Evolutionary conservation across 2,113 vertebrate genomes (phyloP).

Genomic region (Petaurus breviceps): DNA sequence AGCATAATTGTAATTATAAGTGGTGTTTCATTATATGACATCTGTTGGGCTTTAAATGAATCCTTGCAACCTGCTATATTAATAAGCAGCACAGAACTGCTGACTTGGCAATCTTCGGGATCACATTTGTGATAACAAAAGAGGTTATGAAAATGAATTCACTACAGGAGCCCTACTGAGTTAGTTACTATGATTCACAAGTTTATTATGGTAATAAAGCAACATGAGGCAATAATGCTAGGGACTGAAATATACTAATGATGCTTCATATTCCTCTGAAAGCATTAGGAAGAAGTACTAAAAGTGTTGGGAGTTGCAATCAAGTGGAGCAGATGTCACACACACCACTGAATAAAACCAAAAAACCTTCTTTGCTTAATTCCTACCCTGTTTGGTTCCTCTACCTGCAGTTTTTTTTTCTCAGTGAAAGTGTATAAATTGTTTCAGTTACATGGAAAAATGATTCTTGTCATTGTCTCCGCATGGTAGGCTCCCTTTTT

Average conservation of each 20-base stretch:
- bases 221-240: constrained; percentile 81
- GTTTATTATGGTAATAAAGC: constrained; percentile 88
- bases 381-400: constrained; percentile 17
- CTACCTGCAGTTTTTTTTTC: neutral
- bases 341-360: constrained; percentile 42
- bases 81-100: constrained; percentile 84
- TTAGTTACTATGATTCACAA: constrained; percentile 85
- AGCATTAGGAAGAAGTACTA: constrained; percentile 76
- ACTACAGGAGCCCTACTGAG: constrained; percentile 77
- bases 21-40: constrained; percentile 85
- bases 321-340: constrained; percentile 73
- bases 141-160: constrained; percentile 87
- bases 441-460: constrained; percentile 14
- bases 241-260: constrained; percentile 78
- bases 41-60: constrained; percentile 84
- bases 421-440: constrained; percentile 40
- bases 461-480: neutral
- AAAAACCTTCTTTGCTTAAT: constrained; percentile 21
- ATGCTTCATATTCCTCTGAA: constrained; percentile 79
- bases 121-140: constrained; percentile 84
- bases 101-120: constrained; percentile 85
- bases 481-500: neutral
- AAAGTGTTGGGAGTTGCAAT: constrained; percentile 73
- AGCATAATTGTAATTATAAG: constrained; percentile 86
- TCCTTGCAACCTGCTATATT: constrained; percentile 82